Conservation (phyloP, 2,797 vertebrate species). For the Percopsis omiscomaycus region DNA sequence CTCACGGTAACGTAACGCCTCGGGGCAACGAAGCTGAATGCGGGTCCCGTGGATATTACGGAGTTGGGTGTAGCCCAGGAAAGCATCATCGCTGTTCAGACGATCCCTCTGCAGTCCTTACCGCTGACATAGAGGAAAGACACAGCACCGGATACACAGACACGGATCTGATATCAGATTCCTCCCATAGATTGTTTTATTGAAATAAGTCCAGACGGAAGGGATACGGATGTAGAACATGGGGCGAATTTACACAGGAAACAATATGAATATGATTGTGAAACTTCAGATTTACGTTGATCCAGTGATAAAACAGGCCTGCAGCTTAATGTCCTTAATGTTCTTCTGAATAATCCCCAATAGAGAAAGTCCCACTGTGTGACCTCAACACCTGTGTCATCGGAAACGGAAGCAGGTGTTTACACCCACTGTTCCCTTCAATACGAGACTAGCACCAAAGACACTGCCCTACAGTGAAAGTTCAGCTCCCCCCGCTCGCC, state of each 20-base stretch:
- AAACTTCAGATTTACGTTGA: slow-evolving; percentile 41
- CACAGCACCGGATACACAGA: slow-evolving; percentile 60
- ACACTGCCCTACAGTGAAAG: slow-evolving; percentile 64
- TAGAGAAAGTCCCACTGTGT: slow-evolving; percentile 37
- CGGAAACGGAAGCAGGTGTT: slow-evolving; percentile 68
- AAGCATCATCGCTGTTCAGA: slow-evolving; percentile 65
- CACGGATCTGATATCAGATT: slow-evolving; percentile 66
- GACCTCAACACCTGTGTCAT: slow-evolving; percentile 63
- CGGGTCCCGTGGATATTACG: slow-evolving; percentile 53
- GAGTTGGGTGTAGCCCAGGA: slow-evolving; percentile 60
- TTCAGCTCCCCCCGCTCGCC: slow-evolving; percentile 48
- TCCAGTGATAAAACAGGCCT: slow-evolving; percentile 13
- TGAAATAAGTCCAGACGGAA: slow-evolving; percentile 64
- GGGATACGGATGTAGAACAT: slow-evolving; percentile 49
- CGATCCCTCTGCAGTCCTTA: slow-evolving; percentile 64
- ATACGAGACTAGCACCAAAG: slow-evolving; percentile 48
- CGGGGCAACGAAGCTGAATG: slow-evolving; percentile 33
- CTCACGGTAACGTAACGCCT: slow-evolving; percentile 59
- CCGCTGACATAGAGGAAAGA: slow-evolving; percentile 73
- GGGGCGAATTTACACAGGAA: slow-evolving; percentile 42
- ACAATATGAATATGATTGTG: slow-evolving; percentile 2
- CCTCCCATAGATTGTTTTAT: slow-evolving; percentile 63
- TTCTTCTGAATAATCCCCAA: slow-evolving; percentile 24
- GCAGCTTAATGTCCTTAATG: too few species aligned
- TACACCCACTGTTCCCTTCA: slow-evolving; percentile 40